phyloP scores from a whole-genome alignment of 2,888 invertebrate genomes.

The Lacanobia wlatinum region DNA sequence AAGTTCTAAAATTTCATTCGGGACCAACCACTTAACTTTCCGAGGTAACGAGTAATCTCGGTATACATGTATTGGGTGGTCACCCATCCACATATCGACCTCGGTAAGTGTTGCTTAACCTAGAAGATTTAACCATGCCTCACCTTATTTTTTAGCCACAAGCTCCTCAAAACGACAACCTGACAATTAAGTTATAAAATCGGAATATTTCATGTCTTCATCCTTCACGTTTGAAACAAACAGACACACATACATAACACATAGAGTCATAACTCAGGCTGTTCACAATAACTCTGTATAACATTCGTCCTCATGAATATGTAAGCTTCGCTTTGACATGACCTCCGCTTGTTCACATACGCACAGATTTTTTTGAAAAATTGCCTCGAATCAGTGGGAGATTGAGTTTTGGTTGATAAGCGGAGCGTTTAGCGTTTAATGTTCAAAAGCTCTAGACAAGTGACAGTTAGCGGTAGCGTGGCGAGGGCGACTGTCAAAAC shows the following conservation, averaged over 20 bases:
- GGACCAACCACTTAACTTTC: too few relatives aligned
- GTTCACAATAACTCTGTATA: constrained; percentile 36
- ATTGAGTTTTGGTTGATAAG: not conserved
- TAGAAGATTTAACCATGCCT: too few relatives aligned
- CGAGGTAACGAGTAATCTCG: too few relatives aligned
- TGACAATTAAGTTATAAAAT: constrained; percentile 10
- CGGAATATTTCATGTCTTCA: constrained; percentile 12
- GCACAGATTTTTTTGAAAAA: constrained; percentile 37
- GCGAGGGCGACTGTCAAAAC: too few relatives aligned
- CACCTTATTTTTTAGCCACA: too few relatives aligned
- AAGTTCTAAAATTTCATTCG: too few relatives aligned
- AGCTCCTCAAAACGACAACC: too few relatives aligned
- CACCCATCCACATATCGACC: too few relatives aligned
- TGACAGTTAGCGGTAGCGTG: too few relatives aligned
- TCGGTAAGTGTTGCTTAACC: not conserved
- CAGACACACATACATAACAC: not conserved
- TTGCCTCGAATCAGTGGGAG: not conserved
- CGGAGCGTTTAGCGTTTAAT: not conserved
- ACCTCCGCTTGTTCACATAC: constrained; percentile 33
- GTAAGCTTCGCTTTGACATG: constrained; percentile 47
- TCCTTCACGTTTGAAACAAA: constrained; percentile 11
- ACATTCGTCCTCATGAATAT: constrained; percentile 51
- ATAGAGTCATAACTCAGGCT: constrained; percentile 11
- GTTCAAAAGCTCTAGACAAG: too few relatives aligned
- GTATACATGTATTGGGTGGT: too few relatives aligned